phyloP scores from a whole-genome alignment of 2,888 invertebrate species.

The Drosophila paranaensis region DNA sequence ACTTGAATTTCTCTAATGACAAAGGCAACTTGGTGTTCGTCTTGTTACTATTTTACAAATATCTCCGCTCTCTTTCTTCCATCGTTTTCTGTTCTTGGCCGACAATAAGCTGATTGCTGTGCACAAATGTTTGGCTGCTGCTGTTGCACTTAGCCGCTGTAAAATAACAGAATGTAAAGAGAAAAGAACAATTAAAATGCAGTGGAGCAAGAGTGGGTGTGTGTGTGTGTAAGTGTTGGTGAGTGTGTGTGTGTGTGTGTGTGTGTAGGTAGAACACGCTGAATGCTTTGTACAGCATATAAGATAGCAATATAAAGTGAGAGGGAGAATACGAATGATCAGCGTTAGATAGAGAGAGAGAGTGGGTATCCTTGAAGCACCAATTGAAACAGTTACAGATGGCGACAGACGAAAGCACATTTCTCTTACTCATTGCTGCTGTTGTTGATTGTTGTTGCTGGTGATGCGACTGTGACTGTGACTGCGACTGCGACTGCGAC shows the following conservation, averaged over 20 bases:
- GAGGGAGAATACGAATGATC: slow-evolving; percentile 19
- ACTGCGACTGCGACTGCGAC: too few species aligned
- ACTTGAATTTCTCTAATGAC: slow-evolving; percentile 74
- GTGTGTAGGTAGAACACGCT: slow-evolving; percentile 9
- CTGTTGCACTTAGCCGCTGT: slow-evolving; percentile 52
- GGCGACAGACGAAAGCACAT: slow-evolving; percentile 24
- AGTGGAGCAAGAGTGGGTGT: not conserved
- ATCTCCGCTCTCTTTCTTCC: not conserved
- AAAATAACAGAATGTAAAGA: slow-evolving; percentile 15
- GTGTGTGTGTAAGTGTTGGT: too few species aligned
- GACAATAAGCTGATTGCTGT: slow-evolving; percentile 19
- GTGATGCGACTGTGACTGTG: slow-evolving; percentile 10
- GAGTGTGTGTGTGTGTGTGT: not conserved
- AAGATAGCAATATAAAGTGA: slow-evolving; percentile 5
- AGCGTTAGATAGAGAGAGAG: slow-evolving; percentile 16
- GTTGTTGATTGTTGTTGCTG: slow-evolving; percentile 15
- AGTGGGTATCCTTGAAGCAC: slow-evolving; percentile 18
- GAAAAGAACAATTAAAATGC: not conserved
- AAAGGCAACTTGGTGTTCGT: slow-evolving; percentile 81
- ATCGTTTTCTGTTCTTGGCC: not conserved
- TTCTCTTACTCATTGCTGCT: slow-evolving; percentile 43
- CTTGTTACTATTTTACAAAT: slow-evolving; percentile 31
- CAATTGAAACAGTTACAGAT: slow-evolving; percentile 20
- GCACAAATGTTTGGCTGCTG: slow-evolving; percentile 13
- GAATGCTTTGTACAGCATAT: slow-evolving; percentile 20